These are phyloP conservation scores for Polyboroides typus DNA, from an alignment of 2,797 vertebrate species.

Conservation along the genomic window DNA sequence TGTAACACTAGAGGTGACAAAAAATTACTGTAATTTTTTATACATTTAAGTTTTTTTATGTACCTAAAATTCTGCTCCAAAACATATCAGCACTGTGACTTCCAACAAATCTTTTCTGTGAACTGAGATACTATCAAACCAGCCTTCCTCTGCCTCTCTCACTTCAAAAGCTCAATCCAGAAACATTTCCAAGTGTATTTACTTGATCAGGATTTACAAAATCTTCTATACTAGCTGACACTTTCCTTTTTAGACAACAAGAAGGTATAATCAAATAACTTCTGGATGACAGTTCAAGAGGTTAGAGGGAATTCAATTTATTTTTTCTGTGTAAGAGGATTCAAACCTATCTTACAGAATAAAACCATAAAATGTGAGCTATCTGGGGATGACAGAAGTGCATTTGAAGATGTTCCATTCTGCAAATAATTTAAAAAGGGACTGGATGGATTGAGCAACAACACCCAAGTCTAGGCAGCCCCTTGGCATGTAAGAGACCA, in stretches of 20 bases:
- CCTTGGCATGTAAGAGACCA: not conserved
- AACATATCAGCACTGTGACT: not conserved
- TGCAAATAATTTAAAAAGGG: not conserved
- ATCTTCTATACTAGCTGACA: not conserved
- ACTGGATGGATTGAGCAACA: not conserved
- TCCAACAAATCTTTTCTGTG: not conserved
- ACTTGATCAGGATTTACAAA: not conserved
- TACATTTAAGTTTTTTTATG: not conserved
- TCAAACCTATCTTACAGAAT: not conserved
- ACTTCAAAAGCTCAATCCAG: not conserved
- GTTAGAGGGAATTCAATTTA: not conserved
- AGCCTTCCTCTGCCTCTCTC: not conserved
- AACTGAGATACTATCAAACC: not conserved
- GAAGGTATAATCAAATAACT: not conserved
- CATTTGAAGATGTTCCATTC: not conserved
- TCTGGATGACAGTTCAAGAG: not conserved
- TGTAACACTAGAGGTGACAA: not conserved
- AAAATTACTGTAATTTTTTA: not conserved
- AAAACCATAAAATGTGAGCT: not conserved
- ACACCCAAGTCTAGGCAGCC: not conserved
- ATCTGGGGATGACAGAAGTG: not conserved
- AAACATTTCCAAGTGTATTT: not conserved
- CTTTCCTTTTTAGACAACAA: not conserved
- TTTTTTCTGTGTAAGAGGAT: not conserved
- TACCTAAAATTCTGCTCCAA: not conserved